A percentile compares a stretch with the other conserved stretches of the same genome.
Evolutionary conservation across 1,140 invertebrate genomes (phyloP).

Genomic region (Nasonia vitripennis): DNA sequence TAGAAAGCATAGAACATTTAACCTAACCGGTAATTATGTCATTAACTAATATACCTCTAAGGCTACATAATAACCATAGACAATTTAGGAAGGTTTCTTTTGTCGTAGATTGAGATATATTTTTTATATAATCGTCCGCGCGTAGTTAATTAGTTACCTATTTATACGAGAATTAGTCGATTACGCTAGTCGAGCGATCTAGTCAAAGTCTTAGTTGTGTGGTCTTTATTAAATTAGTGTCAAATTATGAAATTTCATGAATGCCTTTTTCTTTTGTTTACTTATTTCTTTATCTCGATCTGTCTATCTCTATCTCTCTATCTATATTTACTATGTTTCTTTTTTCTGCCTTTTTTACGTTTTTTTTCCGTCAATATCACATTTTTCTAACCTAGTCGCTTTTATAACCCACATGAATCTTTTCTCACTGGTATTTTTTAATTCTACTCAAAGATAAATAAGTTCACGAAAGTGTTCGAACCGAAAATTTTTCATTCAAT

Average conservation of each 20-base stretch:
- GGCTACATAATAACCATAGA: slow-evolving; percentile 73
- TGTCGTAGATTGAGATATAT: slow-evolving; percentile 73
- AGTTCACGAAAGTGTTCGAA: not conserved
- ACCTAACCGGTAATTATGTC: slow-evolving; percentile 67
- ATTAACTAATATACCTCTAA: slow-evolving; percentile 72
- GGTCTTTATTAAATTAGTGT: slow-evolving; percentile 72
- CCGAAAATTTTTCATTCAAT: not conserved
- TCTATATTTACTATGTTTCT: slow-evolving; percentile 43
- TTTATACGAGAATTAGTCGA: slow-evolving; percentile 66
- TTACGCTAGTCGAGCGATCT: slow-evolving; percentile 71
- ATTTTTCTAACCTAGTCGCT: slow-evolving; percentile 54
- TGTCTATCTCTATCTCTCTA: slow-evolving; percentile 46
- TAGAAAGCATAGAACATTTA: slow-evolving; percentile 72
- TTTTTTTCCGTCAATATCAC: slow-evolving; percentile 55
- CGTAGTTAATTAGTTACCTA: slow-evolving; percentile 71
- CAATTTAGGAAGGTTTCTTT: slow-evolving; percentile 72
- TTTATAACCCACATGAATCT: slow-evolving; percentile 44
- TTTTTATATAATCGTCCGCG: slow-evolving; percentile 62
- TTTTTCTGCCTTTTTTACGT: slow-evolving; percentile 59
- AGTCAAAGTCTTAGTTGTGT: slow-evolving; percentile 74
- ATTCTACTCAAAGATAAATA: slow-evolving; percentile 5
- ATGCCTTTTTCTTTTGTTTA: slow-evolving; percentile 70
- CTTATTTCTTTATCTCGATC: slow-evolving; percentile 56
- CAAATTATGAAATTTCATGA: slow-evolving; percentile 80
- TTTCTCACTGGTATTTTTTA: slow-evolving; percentile 42